Conservation (phyloP, 2,797 vertebrate genomes). For the Coendou prehensilis region DNA sequence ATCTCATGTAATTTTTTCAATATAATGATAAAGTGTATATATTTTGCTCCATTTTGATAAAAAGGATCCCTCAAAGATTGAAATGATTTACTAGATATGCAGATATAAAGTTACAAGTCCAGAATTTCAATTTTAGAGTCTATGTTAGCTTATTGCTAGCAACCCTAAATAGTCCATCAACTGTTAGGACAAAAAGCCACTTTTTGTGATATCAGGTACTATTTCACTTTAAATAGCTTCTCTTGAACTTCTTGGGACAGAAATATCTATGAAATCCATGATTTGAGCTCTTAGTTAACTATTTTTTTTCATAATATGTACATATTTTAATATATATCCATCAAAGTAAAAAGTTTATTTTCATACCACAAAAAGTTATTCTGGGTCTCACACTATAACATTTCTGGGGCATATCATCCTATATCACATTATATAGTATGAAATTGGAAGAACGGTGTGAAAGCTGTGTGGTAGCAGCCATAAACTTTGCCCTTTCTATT, state of each 20-base stretch:
- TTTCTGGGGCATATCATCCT: neutral
- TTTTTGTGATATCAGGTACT: neutral
- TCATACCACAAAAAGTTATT: neutral
- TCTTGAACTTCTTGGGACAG: neutral
- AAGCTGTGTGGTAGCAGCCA: neutral
- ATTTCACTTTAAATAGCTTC: neutral
- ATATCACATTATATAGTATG: neutral
- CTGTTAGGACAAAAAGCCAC: neutral
- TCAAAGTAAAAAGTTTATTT: neutral
- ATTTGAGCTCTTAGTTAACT: neutral
- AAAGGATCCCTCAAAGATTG: neutral
- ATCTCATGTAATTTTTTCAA: neutral
- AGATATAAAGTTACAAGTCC: neutral
- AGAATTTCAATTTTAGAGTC: neutral
- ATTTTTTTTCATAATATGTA: neutral
- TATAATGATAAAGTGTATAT: neutral
- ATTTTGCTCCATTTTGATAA: neutral
- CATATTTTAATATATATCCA: neutral
- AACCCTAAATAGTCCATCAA: neutral
- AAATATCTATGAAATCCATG: neutral
- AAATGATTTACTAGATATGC: neutral
- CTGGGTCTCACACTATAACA: neutral
- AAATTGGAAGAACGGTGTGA: neutral
- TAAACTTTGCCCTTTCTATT: neutral
- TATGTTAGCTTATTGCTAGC: neutral